Percentiles rank a stretch among this genome's conserved stretches.
phyloP scores from a whole-genome alignment of 2,113 vertebrate genomes.

The Physeter macrocephalus region DNA sequence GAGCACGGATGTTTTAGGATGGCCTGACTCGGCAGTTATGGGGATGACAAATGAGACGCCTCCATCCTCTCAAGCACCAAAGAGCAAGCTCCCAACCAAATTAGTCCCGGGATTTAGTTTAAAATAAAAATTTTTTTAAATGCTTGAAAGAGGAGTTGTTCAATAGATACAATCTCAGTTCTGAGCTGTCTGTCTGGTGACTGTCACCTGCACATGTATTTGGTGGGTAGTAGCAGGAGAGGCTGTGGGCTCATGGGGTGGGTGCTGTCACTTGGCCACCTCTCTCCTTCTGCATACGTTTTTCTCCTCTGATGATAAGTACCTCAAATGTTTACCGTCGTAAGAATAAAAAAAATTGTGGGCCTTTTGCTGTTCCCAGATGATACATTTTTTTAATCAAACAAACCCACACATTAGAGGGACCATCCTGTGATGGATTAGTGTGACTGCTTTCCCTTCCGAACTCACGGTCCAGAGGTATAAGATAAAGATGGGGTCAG shows the following conservation, averaged over 20 bases:
- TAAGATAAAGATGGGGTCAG: background rate
- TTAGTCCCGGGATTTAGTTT: background rate
- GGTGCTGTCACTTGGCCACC: too few relatives aligned
- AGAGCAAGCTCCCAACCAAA: background rate
- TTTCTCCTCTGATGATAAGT: background rate
- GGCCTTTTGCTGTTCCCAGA: background rate
- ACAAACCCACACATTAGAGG: background rate
- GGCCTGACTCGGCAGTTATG: background rate
- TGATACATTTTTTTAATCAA: background rate
- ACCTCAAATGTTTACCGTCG: background rate
- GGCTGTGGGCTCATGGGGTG: background rate
- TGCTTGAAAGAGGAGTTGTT: background rate
- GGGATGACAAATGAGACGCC: background rate
- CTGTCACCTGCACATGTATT: accelerated
- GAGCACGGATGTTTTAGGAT: background rate
- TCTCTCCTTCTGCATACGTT: background rate
- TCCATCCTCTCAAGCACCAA: background rate
- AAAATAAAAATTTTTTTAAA: background rate
- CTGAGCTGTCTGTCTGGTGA: background rate
- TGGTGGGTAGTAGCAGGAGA: background rate
- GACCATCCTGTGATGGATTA: background rate
- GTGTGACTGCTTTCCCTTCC: background rate
- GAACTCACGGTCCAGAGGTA: background rate
- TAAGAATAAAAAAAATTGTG: background rate
- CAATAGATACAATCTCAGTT: background rate